Conservation (phyloP, 2,888 invertebrate genomes). For the Oscheius sp. region DNA sequence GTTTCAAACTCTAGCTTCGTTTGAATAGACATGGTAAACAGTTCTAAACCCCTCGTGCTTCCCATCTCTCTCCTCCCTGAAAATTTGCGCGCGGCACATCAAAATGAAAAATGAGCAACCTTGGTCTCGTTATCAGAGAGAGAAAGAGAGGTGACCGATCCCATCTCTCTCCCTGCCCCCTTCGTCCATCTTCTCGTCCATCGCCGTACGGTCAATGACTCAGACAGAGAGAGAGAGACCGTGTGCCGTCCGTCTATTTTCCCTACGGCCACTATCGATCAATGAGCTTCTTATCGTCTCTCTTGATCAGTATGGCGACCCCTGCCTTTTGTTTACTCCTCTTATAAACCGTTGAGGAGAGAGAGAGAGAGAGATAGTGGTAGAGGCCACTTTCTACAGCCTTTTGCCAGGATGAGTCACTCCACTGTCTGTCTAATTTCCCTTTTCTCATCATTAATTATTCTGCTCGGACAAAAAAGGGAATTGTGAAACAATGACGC, state of each 20-base stretch:
- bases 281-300: background rate
- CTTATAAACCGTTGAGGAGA: too few relatives aligned
- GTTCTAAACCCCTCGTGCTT: background rate
- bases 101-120: constrained; percentile 27
- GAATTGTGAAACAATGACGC: too few relatives aligned
- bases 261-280: constrained; percentile 9
- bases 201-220: too few relatives aligned
- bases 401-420: too few relatives aligned
- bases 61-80: background rate
- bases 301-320: too few relatives aligned
- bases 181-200: background rate
- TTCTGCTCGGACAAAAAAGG: too few relatives aligned
- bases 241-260: background rate
- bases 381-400: too few relatives aligned
- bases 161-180: constrained; percentile 2
- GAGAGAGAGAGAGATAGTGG: too few relatives aligned
- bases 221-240: too few relatives aligned
- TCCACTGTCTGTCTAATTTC: background rate
- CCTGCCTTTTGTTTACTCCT: too few relatives aligned
- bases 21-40: too few relatives aligned
- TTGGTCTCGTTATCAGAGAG: constrained; percentile 30
- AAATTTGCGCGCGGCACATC: background rate
- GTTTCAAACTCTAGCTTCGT: too few relatives aligned
- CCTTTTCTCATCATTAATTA: background rate
- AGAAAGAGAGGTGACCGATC: constrained; percentile 12